Evolutionary conservation across 1,140 invertebrate species (phyloP).

Genomic region (Gonatopus flavifemur): DNA sequence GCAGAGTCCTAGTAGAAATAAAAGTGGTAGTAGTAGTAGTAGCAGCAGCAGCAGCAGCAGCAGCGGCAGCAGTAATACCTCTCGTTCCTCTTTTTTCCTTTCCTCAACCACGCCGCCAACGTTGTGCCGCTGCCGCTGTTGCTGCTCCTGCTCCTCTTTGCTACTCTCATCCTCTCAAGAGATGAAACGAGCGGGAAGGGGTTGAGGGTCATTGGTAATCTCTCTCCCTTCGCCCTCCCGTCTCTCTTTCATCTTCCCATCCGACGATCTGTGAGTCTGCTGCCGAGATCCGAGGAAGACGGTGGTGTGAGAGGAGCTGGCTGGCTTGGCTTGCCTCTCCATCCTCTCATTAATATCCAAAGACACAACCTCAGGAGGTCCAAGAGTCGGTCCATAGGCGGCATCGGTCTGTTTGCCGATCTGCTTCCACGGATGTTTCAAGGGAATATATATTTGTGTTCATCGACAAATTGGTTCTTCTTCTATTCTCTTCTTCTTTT

Average conservation of each 20-base stretch:
- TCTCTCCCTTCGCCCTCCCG: conserved; percentile 14
- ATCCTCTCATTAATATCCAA: conserved; percentile 36
- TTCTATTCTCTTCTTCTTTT: no score
- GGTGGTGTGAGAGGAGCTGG: conserved; percentile 21
- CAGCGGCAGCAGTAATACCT: not conserved
- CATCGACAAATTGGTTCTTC: no score
- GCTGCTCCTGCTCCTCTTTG: conserved; percentile 14
- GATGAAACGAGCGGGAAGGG: conserved; percentile 12
- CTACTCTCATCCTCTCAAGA: conserved; percentile 15
- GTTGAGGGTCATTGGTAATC: conserved; percentile 18
- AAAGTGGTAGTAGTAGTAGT: not conserved
- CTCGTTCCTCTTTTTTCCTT: not conserved
- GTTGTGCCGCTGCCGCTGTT: conserved; percentile 1
- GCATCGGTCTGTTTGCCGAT: conserved; percentile 5
- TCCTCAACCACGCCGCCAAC: not conserved
- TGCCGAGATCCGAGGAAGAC: conserved; percentile 21
- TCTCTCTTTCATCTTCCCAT: no score
- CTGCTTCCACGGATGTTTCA: no score
- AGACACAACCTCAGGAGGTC: conserved; percentile 22
- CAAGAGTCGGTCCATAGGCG: not conserved
- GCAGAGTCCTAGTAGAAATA: not conserved
- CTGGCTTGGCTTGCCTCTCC: no score
- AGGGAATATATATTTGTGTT: no score
- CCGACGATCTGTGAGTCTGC: conserved; percentile 26
- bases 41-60: not conserved